Evolutionary conservation across 2,797 vertebrate genomes (phyloP).

Genomic region (Silurus aristotelis): DNA sequence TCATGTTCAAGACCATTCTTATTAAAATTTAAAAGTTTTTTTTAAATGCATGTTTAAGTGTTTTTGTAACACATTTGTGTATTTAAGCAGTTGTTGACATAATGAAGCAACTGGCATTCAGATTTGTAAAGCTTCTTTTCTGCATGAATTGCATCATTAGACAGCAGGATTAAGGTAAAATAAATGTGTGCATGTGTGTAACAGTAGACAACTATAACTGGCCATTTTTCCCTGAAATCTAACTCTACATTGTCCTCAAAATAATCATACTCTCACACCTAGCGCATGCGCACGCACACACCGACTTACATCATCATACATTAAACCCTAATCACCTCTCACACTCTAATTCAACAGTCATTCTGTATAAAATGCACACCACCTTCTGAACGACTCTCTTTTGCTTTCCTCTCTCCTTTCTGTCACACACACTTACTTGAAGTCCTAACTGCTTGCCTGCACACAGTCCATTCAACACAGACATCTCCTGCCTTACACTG

Average conservation of each 20-base stretch:
- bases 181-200: slow-evolving; percentile 6
- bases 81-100: background rate
- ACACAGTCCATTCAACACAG: background rate
- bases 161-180: background rate
- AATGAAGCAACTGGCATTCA: background rate
- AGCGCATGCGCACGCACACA: background rate
- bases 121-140: background rate
- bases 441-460: background rate
- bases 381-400: background rate
- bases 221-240: slow-evolving; percentile 26
- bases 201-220: slow-evolving; percentile 21
- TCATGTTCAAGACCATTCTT: background rate
- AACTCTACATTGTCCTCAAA: slow-evolving; percentile 25
- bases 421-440: background rate
- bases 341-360: background rate
- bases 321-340: background rate
- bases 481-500: background rate
- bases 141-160: background rate
- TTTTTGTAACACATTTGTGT: background rate
- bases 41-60: background rate
- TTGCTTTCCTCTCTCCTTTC: background rate
- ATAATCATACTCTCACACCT: slow-evolving; percentile 9
- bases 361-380: background rate
- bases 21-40: background rate
- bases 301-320: background rate